Base-by-base conservation (phyloP, 2,888 invertebrate species). In the Pterostichus madidus region DNA sequence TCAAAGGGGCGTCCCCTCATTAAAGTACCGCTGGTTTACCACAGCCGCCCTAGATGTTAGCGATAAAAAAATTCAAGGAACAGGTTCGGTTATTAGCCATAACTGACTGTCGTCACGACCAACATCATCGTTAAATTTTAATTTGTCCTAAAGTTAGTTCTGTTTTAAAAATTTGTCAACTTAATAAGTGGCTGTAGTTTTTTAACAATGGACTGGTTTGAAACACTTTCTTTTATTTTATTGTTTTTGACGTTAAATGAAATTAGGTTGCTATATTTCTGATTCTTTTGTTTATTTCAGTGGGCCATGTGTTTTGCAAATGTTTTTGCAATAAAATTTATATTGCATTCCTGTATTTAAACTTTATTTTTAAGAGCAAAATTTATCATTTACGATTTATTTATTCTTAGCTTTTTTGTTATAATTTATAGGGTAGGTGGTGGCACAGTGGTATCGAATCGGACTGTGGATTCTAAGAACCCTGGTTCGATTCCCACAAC, bases 281-380 rank as follows among this genome's bases (percentile, higher is more conserved):
- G 39, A 39, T 6, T 8, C 8, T 39, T 39, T 39, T 7, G 39
- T 39, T 46, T 46, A 46, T 46, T 46, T 46, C 5, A 13, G 13
- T 13, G 39, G 13, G 52, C 52, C 52, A 52, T 52, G 52, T 52
- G 52, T 39, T 39, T 39, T 39, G 24, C 39, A 39, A 39, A 39
- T 39, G 39, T 39, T 39, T 39, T 5, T 39, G 39, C 5, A 39
- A 39, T 39, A 39, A 39, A 39, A 39, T 39, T 39, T 6, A 39
- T 3, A 39, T 8, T 39, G 39, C 39, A 39, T 39, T 39, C 5
- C 8, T 39, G 0, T 7, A 39, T 39, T 6, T 5, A 8, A 35
- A 35, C 3, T 35, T 35, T n/a, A 24, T 24, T 24, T 24, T 1
- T 24, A 24, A n/a, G n/a, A n/a, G n/a, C 24, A 24, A 3, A 24